Evolutionary conservation across 2,797 vertebrate species (phyloP), one percentile per base, ranked within the genome.

Genomic region (Taenioides sp.): DNA sequence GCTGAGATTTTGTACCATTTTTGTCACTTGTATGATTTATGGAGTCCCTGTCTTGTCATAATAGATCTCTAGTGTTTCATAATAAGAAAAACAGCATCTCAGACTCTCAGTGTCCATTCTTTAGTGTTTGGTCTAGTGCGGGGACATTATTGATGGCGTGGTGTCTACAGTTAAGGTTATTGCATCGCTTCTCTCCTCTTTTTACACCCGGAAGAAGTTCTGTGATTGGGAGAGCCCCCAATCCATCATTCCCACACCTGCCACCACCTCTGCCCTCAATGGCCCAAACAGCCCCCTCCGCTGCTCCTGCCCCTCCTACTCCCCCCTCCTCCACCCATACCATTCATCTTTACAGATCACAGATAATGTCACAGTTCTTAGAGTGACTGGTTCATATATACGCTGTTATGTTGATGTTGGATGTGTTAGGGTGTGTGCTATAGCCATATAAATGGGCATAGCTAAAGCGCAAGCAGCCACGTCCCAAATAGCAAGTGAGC

Each of bases 131-230:
- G 28, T 70, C 67, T 68, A 62, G 75, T 72, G 74, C 54, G 69
- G 74, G 83, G 78, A 62, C n/a, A 78, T 92, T 92, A 92, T 92
- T 92, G 89, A 92, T 91, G 86, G 73, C 75, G 76, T 2, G 0
- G 75, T 87, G 84, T 85, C 89, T 79, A 64, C 79, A 84, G 84
- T 90, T 93, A 88, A 92, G 89, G 90, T 91, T 91, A 90, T 91
- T 92, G 88, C 89, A 90, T 91, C 88, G 84, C 72, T 88, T 91
- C 84, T 80, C 82, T 66, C 78, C 79, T 79, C 72, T 88, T 90
- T 91, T 91, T 91, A 89, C 87, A 86, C 88, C 82, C 88, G 68
- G 70, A 75, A 85, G 83, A 88, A 81, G 79, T 88, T 91, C 83
- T 84, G 65, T 79, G 63, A 76, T 83, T 78, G 81, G 87, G 91